A percentile compares a stretch with the other conserved stretches of the same genome.
These are phyloP conservation scores for Mesaphorura yosii DNA, from an alignment of 1,140 invertebrate genomes.

Conservation along the genomic window DNA sequence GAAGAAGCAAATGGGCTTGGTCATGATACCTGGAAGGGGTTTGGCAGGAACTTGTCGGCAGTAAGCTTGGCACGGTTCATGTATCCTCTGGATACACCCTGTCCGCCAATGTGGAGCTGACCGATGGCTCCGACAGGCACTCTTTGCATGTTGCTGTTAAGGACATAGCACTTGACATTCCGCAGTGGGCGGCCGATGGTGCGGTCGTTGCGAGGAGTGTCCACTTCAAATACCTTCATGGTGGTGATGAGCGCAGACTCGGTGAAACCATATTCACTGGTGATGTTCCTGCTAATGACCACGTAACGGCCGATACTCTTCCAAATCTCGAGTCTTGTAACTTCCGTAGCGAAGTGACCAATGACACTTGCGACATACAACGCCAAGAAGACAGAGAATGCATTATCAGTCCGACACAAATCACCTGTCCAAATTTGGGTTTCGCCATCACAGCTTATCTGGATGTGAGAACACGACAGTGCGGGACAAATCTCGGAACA, in stretches of 20 bases:
- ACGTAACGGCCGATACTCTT: too few relatives aligned
- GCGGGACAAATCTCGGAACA: too few relatives aligned
- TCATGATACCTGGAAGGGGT: neutral
- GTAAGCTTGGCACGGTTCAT: slow-evolving; percentile 1
- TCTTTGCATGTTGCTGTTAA: neutral
- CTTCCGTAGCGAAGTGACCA: too few relatives aligned
- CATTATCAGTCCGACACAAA: too few relatives aligned
- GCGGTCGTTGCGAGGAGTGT: neutral
- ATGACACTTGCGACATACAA: too few relatives aligned
- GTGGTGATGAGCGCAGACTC: slow-evolving; percentile 2
- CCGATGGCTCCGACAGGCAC: slow-evolving; percentile 3
- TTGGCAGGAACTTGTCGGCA: slow-evolving; percentile 7
- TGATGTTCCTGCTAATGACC: neutral
- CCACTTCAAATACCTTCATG: slow-evolving; percentile 1
- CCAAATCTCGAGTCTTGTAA: too few relatives aligned
- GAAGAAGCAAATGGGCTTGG: neutral
- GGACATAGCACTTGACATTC: slow-evolving; percentile 5
- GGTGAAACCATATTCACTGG: slow-evolving; percentile 9
- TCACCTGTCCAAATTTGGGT: too few relatives aligned
- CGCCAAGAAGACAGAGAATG: too few relatives aligned
- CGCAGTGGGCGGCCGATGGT: slow-evolving; percentile 3
- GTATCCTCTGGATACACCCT: slow-evolving; percentile 5
- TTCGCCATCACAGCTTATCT: too few relatives aligned
- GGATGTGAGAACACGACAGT: too few relatives aligned
- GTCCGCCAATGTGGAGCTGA: slow-evolving; percentile 5